phyloP scores from a whole-genome alignment of 2,888 invertebrate species.

The Drosophila infuscata region DNA sequence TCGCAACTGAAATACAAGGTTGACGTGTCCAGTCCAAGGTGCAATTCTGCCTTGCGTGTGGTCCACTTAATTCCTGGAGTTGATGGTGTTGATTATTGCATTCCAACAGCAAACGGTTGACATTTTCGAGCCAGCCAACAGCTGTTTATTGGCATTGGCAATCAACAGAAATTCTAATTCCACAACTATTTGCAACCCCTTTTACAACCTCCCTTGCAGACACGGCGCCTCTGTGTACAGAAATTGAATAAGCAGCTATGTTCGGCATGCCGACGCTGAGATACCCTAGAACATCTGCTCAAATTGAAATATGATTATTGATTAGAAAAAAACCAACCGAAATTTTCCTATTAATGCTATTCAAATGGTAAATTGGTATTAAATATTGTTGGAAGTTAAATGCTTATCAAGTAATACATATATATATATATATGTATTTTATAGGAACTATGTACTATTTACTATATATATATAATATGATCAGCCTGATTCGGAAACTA shows the following conservation, averaged over 20 bases:
- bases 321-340: background rate
- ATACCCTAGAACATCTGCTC: background rate
- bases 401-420: background rate
- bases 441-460: too few species aligned
- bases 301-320: background rate
- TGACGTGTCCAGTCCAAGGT: constrained; percentile 5
- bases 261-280: background rate
- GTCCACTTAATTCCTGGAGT: constrained; percentile 6
- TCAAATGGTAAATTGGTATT: background rate
- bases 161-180: constrained; percentile 20
- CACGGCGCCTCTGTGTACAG: constrained; percentile 30
- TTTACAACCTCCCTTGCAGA: background rate
- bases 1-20: constrained; percentile 46
- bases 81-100: constrained; percentile 29
- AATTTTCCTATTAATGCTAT: background rate
- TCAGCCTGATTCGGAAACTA: too few species aligned
- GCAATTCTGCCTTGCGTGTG: constrained; percentile 28
- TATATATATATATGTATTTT: too few species aligned
- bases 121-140: constrained; percentile 16
- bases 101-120: constrained; percentile 21
- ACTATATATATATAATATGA: too few species aligned
- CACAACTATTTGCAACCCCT: background rate
- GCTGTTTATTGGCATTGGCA: constrained; percentile 39
- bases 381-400: background rate
- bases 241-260: too few species aligned